phyloP scores from a whole-genome alignment of 2,797 vertebrate genomes.

The Rhinichthys osculus region DNA sequence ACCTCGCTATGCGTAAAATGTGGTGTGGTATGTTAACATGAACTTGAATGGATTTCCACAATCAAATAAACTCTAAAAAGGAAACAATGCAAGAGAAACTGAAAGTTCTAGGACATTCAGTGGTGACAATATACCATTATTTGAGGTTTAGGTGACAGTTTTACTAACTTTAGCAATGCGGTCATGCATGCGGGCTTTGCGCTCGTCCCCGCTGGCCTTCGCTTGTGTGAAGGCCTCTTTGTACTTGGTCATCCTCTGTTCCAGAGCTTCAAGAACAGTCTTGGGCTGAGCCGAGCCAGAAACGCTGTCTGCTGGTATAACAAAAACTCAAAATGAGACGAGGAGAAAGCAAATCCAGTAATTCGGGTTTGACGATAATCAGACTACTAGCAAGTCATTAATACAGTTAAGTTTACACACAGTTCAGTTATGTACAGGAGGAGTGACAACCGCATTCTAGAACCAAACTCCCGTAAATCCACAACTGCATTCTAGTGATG shows the following conservation, averaged over 20 bases:
- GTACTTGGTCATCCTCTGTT: constrained; percentile 91
- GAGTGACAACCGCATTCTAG: neutral
- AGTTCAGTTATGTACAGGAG: neutral
- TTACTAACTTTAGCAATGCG: constrained; percentile 90
- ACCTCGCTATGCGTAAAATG: neutral
- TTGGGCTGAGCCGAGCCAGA: constrained; percentile 74
- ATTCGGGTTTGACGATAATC: neutral
- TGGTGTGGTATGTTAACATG: neutral
- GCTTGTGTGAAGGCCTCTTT: constrained; percentile 87
- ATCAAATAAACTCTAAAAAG: constrained; percentile 8
- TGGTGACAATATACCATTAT: constrained; percentile 12
- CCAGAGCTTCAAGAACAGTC: constrained; percentile 86
- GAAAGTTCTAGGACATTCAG: neutral
- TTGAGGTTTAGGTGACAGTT: neutral
- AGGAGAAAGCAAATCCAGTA: neutral
- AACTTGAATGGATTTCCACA: neutral
- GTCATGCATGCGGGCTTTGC: constrained; percentile 95
- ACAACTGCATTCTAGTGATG: neutral
- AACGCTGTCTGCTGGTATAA: neutral
- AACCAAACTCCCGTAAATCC: neutral
- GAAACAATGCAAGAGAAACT: constrained; percentile 7
- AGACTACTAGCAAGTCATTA: neutral
- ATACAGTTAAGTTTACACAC: neutral
- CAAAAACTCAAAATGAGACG: neutral
- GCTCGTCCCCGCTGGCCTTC: constrained; percentile 86